These are phyloP conservation scores for Cheilosia vulpina DNA, from an alignment of 2,888 invertebrate genomes.

Conservation along the genomic window DNA sequence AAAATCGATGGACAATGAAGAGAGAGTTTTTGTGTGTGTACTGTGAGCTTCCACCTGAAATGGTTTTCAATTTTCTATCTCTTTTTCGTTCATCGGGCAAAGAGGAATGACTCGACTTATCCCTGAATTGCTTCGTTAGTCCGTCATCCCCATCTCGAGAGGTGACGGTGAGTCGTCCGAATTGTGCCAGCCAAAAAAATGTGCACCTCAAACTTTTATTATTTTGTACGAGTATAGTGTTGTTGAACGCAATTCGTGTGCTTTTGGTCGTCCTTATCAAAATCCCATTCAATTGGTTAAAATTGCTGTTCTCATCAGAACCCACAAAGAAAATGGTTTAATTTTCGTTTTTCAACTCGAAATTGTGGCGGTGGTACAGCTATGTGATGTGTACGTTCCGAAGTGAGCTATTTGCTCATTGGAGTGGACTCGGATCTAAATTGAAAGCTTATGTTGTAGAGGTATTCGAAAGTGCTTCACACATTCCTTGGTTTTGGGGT, in stretches of 20 bases:
- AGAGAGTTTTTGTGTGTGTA: not conserved
- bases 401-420: slow-evolving; percentile 61
- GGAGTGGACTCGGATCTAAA: slow-evolving; percentile 61
- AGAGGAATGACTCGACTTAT: slow-evolving; percentile 35
- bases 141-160: not conserved
- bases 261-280: slow-evolving; percentile 40
- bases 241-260: not conserved
- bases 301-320: slow-evolving; percentile 47
- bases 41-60: slow-evolving; percentile 1
- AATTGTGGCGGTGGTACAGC: not conserved
- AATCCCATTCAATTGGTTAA: slow-evolving; percentile 58
- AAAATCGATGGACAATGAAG: slow-evolving; percentile 44
- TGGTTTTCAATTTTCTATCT: not conserved
- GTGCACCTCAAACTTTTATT: slow-evolving; percentile 21
- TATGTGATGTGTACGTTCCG: not conserved
- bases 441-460: slow-evolving; percentile 64
- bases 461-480: slow-evolving; percentile 30
- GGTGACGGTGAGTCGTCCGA: slow-evolving; percentile 31
- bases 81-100: slow-evolving; percentile 11
- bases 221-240: slow-evolving; percentile 35
- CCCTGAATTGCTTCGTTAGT: slow-evolving; percentile 14
- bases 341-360: slow-evolving; percentile 40
- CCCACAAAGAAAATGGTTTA: slow-evolving; percentile 56
- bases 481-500: slow-evolving; percentile 8
- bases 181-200: slow-evolving; percentile 5